Conservation (phyloP, 2,888 invertebrate species). For the Tenodera sinensis region DNA sequence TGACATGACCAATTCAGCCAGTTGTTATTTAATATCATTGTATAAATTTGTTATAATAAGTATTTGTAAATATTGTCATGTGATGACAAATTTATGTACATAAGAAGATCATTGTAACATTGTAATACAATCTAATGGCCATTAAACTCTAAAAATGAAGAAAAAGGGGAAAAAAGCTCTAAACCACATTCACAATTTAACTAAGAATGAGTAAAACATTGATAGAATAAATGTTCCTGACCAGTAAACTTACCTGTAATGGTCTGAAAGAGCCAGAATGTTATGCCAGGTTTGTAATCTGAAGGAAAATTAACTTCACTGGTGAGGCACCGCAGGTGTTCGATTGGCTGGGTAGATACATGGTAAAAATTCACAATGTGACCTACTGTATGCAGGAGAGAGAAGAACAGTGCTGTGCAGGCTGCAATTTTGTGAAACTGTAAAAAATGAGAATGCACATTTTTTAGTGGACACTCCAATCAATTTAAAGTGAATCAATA, state of each 20-base stretch:
- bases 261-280: constrained; percentile 94
- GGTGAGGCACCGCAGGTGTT: constrained; percentile 87
- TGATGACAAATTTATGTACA: too few relatives aligned
- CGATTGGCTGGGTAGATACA: constrained; percentile 91
- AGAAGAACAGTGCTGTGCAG: constrained; percentile 90
- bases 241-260: constrained; percentile 68
- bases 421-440: constrained; percentile 93
- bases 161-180: too few relatives aligned
- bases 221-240: neutral
- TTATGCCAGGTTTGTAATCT: constrained; percentile 89
- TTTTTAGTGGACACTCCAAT: neutral
- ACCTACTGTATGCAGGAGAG: constrained; percentile 86
- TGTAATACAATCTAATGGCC: too few relatives aligned
- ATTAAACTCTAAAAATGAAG: too few relatives aligned
- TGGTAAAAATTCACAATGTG: constrained; percentile 98
- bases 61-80: too few relatives aligned
- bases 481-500: too few relatives aligned
- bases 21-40: too few relatives aligned
- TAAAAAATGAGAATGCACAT: neutral
- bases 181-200: neutral
- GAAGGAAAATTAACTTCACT: constrained; percentile 92
- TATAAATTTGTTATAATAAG: too few relatives aligned
- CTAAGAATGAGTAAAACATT: neutral
- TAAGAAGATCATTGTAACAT: too few relatives aligned
- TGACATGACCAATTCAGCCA: too few relatives aligned